Evolutionary conservation across 2,888 invertebrate species (phyloP).

Genomic region (Archaeoteleia sp.): DNA sequence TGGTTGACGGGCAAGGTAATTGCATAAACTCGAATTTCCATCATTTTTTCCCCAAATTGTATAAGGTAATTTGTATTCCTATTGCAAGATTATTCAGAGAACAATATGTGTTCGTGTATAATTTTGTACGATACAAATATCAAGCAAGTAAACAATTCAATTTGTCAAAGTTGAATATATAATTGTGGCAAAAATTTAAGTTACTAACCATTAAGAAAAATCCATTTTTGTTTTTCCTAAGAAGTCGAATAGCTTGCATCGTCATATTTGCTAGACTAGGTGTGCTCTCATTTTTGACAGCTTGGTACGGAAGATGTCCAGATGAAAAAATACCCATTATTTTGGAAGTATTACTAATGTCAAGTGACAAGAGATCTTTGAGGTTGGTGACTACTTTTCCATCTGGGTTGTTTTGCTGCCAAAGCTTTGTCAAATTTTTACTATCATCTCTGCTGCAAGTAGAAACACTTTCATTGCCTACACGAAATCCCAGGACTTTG

Average conservation of each 20-base stretch:
- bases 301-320: constrained; percentile 78
- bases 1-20: constrained; percentile 44
- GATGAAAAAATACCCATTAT: constrained; percentile 78
- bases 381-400: constrained; percentile 73
- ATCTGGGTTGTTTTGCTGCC: constrained; percentile 75
- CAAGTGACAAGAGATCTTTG: constrained; percentile 72
- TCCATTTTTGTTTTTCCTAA: constrained; percentile 75
- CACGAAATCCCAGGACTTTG: constrained; percentile 73
- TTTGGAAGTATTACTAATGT: constrained; percentile 74
- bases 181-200: constrained; percentile 1
- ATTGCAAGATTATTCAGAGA: constrained; percentile 14
- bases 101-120: no score
- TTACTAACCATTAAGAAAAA: constrained; percentile 76
- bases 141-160: no score
- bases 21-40: constrained; percentile 40
- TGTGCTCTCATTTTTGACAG: constrained; percentile 74
- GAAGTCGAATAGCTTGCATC: constrained; percentile 77
- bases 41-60: constrained; percentile 34
- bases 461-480: constrained; percentile 62
- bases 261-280: constrained; percentile 80
- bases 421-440: constrained; percentile 77
- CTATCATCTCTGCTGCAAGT: constrained; percentile 77
- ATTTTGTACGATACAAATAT: no score
- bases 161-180: no score
- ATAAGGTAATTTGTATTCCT: constrained; percentile 29